Conservation (phyloP, 2,113 vertebrate genomes). For the Parotia lawesii region DNA sequence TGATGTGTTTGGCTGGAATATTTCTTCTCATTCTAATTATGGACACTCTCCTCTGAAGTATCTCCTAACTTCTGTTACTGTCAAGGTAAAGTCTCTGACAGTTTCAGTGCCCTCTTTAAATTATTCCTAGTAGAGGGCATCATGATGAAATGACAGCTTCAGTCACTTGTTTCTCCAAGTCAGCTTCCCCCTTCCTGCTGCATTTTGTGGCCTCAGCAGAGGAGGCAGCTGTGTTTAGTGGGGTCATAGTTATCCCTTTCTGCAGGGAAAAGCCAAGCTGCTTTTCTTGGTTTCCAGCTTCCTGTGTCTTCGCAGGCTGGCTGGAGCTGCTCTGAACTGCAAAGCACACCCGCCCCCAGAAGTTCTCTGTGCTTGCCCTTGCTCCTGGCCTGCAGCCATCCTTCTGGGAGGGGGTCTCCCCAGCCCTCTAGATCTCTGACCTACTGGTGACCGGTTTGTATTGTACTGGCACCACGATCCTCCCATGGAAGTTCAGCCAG, state of each 20-base stretch:
- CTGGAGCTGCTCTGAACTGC: not conserved
- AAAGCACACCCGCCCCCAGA: fast-evolving
- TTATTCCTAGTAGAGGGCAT: not conserved
- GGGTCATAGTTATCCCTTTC: not conserved
- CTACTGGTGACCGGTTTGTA: not conserved
- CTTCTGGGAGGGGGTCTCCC: fast-evolving
- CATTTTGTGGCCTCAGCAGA: not conserved
- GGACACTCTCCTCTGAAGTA: not conserved
- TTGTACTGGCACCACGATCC: not conserved
- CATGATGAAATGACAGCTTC: not conserved
- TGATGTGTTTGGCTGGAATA: not conserved
- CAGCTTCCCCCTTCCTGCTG: not conserved
- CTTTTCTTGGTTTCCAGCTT: not conserved
- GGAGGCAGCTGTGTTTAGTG: not conserved
- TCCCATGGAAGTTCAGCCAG: not conserved
- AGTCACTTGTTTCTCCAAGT: not conserved
- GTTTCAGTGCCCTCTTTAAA: not conserved
- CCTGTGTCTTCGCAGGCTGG: not conserved
- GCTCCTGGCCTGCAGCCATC: not conserved
- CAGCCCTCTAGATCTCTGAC: not conserved
- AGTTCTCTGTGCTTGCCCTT: not conserved
- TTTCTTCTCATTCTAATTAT: not conserved
- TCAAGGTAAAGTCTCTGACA: not conserved
- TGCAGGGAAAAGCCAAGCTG: not conserved
- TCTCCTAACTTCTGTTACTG: not conserved